Percentiles rank a stretch among this genome's conserved stretches.
phyloP scores from a whole-genome alignment of 2,113 vertebrate genomes.

The Vulpes ferrilata region DNA sequence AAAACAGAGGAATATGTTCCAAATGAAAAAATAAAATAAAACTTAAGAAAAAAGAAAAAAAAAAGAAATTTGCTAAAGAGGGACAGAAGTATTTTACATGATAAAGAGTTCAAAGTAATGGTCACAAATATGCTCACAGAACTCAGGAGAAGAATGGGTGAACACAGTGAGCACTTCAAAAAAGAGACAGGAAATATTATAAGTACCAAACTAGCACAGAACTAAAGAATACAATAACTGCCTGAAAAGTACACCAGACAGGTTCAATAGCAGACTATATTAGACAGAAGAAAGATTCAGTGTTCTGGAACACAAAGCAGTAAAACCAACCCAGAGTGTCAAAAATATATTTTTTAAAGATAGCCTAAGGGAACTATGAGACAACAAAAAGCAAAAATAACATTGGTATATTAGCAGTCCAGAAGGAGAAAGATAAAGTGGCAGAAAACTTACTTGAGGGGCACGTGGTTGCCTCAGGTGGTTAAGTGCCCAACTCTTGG shows the following conservation, averaged over 20 bases:
- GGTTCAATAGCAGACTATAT: neutral
- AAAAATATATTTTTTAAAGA: neutral
- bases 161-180: neutral
- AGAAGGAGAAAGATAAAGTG: neutral
- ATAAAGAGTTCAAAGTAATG: neutral
- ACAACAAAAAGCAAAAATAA: neutral
- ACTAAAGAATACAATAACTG: neutral
- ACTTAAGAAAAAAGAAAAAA: neutral
- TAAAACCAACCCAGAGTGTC: neutral
- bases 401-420: neutral
- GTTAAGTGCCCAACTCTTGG: neutral
- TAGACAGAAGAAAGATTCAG: neutral
- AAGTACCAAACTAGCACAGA: neutral
- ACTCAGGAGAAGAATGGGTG: neutral
- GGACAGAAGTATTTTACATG: neutral
- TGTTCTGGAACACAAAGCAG: neutral
- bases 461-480: neutral
- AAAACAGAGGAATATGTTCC: neutral
- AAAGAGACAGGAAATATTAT: neutral
- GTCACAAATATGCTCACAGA: neutral
- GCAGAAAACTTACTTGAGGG: neutral
- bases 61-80: neutral
- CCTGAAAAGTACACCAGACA: neutral
- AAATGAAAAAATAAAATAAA: neutral
- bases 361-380: neutral